Evolutionary conservation across 53 echinoderm and acorn worm genomes (phyloP).

Genomic region (Echinarachnius parma): DNA sequence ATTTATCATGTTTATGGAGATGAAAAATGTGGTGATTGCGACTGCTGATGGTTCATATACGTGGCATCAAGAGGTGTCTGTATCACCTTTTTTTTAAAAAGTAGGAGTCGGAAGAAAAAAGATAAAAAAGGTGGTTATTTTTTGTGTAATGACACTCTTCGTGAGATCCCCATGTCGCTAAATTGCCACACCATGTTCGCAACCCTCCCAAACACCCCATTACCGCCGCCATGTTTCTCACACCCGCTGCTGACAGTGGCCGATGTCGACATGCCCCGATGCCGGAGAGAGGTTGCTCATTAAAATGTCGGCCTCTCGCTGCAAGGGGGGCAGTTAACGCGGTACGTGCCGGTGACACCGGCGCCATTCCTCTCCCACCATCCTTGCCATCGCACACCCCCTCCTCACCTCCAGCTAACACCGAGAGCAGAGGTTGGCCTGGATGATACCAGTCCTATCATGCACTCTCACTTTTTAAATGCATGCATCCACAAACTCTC

Average conservation of each 20-base stretch:
- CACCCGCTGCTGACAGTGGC: constrained; percentile 28
- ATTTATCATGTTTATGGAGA: too few relatives aligned
- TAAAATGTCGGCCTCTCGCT: constrained; percentile 30
- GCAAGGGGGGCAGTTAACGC: constrained; percentile 30
- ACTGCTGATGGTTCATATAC: too few relatives aligned
- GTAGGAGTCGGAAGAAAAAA: too few relatives aligned
- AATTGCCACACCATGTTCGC: constrained; percentile 39
- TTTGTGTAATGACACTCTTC: constrained; percentile 47
- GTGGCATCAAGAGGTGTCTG: too few relatives aligned
- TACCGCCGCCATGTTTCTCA: constrained; percentile 32
- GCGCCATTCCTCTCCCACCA: background rate
- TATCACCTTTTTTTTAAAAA: too few relatives aligned
- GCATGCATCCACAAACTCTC: background rate
- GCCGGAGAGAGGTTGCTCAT: too few relatives aligned
- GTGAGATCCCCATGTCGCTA: constrained; percentile 3
- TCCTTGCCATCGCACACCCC: constrained; percentile 1
- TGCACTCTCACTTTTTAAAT: background rate
- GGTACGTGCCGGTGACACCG: constrained; percentile 29
- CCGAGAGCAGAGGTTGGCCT: too few relatives aligned
- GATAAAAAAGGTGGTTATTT: constrained; percentile 42
- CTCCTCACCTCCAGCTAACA: background rate
- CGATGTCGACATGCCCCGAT: too few relatives aligned
- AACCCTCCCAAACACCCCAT: constrained; percentile 37
- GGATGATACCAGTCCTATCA: too few relatives aligned
- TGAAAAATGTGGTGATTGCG: too few relatives aligned